Base-by-base conservation (phyloP, 2,888 invertebrate genomes). In the Pegoplata infirma region DNA sequence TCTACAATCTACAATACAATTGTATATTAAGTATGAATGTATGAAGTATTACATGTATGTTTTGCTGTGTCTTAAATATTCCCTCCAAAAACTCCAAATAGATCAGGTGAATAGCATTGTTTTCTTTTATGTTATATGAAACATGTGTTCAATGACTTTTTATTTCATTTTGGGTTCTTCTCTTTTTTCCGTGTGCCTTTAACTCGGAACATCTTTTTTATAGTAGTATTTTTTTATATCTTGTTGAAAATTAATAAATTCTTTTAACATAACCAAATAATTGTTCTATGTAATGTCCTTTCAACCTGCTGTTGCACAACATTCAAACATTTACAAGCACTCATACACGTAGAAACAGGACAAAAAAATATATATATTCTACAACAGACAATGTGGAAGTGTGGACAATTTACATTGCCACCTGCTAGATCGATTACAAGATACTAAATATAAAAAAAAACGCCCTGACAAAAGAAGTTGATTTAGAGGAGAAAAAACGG, bases 361-460 rank as follows among this genome's bases (percentile, higher is more conserved):
- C 56, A 17, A 10, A 56, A 21, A 56, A 64, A 25, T 28, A 40
- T 12, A 32, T 16, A 23, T 19, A 47, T 46, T 28, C 51, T 14
- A 47, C 32, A 56, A 58, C 66, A 49, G 67, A 75, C 75, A 75
- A 71, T 75, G 75, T 71, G 71, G 79, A 79, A 72, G 79, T 79
- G 79, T 75, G 79, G 79, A 79, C 79, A 79, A 79, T 79, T 79
- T 79, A 79, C 71, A 79, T 79, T 79, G 79, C 79, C 79, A 79
- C 79, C 79, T 79, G 79, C 79, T 79, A 79, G 79, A 79, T 79
- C 79, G 79, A 79, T 79, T 79, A 79, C 79, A 79, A 79, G 79
- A 79, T 79, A 79, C 67, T 17, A 46, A 14, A n/a, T n/a, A n/a
- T n/a, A n/a, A n/a, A n/a, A n/a, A n/a, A 40, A 68, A 73, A 68